These are phyloP conservation scores for Trachythela sp. DNA, from an alignment of 64 coral and sea anemone species.

Conservation along the genomic window DNA sequence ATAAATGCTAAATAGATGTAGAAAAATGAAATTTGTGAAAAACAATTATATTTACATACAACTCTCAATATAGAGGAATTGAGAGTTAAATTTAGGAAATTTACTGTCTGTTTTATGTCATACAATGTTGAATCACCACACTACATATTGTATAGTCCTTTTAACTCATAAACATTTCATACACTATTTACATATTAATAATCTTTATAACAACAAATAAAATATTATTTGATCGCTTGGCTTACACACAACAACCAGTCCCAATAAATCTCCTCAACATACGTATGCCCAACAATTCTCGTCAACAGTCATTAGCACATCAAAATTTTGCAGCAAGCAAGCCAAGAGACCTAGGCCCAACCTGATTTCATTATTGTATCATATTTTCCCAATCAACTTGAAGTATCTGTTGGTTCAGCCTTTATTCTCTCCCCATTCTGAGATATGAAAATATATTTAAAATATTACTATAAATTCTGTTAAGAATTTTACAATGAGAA, in stretches of 20 bases:
- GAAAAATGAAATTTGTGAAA: background rate
- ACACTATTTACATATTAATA: conserved; percentile 15
- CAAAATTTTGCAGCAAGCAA: background rate
- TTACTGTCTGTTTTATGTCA: background rate
- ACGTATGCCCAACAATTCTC: background rate
- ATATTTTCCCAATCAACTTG: background rate
- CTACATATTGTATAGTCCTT: background rate
- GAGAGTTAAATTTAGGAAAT: background rate
- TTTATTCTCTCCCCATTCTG: background rate
- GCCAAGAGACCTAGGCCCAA: background rate
- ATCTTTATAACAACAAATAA: conserved; percentile 6
- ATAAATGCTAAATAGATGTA: no score
- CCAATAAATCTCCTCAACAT: background rate
- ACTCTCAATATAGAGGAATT: background rate
- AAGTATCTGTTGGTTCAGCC: background rate
- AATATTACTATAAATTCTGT: background rate
- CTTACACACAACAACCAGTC: background rate
- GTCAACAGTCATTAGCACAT: background rate
- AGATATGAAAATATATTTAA: background rate
- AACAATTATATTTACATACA: background rate
- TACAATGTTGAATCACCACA: no score
- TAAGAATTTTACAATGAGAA: background rate
- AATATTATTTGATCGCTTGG: background rate
- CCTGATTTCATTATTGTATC: background rate
- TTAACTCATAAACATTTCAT: background rate